phyloP scores from a whole-genome alignment of 2,113 vertebrate species.

The Penelope pileata region DNA sequence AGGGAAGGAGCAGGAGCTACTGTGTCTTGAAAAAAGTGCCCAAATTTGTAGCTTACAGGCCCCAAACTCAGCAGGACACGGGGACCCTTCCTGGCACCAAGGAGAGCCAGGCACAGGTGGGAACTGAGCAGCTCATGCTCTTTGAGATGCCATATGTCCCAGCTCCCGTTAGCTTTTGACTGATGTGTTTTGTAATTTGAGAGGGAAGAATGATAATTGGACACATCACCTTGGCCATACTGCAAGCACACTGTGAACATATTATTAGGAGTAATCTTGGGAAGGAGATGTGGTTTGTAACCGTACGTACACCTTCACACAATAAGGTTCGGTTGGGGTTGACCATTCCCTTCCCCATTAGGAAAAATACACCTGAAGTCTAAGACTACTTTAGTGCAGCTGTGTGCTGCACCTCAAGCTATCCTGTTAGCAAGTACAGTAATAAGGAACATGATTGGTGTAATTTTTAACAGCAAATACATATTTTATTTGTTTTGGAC shows the following conservation, averaged over 20 bases:
- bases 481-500: not conserved
- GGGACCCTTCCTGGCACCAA: not conserved
- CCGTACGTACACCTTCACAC: not conserved
- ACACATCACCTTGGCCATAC: not conserved
- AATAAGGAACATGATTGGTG: not conserved
- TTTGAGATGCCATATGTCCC: not conserved
- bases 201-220: not conserved
- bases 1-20: not conserved
- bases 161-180: slow-evolving; percentile 7
- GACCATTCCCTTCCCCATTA: not conserved
- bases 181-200: slow-evolving; percentile 22
- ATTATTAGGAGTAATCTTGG: not conserved
- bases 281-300: not conserved
- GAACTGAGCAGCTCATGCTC: not conserved
- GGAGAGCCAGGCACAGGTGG: not conserved
- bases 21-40: not conserved
- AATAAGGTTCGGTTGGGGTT: not conserved
- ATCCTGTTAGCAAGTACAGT: not conserved
- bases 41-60: not conserved
- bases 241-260: fast-evolving
- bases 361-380: not conserved
- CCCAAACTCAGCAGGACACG: fast-evolving
- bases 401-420: not conserved
- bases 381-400: fast-evolving
- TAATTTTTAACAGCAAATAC: not conserved